Conservation (phyloP, 2,113 vertebrate genomes). For the Mirza zaza region DNA sequence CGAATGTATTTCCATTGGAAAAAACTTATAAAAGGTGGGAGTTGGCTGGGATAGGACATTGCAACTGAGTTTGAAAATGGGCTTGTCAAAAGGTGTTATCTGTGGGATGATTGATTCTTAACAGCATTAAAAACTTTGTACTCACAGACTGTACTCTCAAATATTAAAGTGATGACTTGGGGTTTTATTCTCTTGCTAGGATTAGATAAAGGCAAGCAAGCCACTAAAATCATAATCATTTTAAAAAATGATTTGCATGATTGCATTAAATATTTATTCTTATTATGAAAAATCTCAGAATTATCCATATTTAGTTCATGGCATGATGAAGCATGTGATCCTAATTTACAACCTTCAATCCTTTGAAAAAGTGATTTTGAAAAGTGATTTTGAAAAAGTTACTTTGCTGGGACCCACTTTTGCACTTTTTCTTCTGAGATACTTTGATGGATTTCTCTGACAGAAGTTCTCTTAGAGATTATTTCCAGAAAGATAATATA, state of each 20-base stretch:
- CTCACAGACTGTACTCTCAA: not conserved
- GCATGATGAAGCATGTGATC: not conserved
- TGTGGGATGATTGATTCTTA: not conserved
- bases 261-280: constrained; percentile 62
- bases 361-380: not conserved
- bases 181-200: not conserved
- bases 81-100: not conserved
- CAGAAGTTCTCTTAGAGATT: not conserved
- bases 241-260: constrained; percentile 51
- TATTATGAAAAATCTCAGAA: not conserved
- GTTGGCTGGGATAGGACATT: not conserved
- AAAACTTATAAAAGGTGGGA: not conserved
- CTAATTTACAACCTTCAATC: not conserved
- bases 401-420: not conserved
- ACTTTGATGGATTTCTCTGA: not conserved
- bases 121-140: not conserved
- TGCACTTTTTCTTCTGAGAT: not conserved
- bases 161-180: not conserved
- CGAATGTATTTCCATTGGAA: not conserved
- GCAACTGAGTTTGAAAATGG: not conserved
- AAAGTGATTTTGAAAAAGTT: too few species aligned
- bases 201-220: not conserved
- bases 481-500: constrained; percentile 1
- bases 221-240: not conserved
- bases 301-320: constrained; percentile 1